phyloP scores from a whole-genome alignment of 1,140 invertebrate genomes.

The Phocides pigmalion region DNA sequence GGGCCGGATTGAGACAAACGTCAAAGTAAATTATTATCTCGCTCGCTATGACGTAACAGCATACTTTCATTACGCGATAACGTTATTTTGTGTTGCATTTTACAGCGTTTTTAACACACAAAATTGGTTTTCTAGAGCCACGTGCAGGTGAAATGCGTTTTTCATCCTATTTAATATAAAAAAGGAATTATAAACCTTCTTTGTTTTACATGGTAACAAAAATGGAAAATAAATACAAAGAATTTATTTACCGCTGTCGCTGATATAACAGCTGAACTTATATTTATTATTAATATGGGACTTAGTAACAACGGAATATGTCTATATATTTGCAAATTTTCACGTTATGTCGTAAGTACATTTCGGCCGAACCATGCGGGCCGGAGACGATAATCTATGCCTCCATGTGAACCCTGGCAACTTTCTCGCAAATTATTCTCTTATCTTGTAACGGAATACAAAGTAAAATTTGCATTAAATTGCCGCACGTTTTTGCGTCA shows the following conservation, averaged over 20 bases:
- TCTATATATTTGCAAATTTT: constrained; percentile 22
- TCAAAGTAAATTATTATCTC: constrained; percentile 42
- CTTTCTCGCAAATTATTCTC: constrained; percentile 70
- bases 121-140: constrained; percentile 15
- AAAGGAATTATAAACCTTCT: neutral
- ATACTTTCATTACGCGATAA: constrained; percentile 31
- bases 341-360: constrained; percentile 46
- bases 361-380: constrained; percentile 52
- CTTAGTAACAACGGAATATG: constrained; percentile 22
- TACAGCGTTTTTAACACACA: constrained; percentile 23
- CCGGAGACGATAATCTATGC: constrained; percentile 59
- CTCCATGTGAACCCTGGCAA: constrained; percentile 46
- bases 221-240: neutral
- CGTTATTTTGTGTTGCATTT: constrained; percentile 32
- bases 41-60: constrained; percentile 31
- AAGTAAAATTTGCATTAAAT: constrained; percentile 30
- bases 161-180: constrained; percentile 4
- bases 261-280: neutral
- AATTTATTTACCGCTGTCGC: neutral
- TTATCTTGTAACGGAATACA: constrained; percentile 60
- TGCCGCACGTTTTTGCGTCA: constrained; percentile 16
- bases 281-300: too few species aligned
- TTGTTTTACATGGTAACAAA: neutral
- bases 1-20: constrained; percentile 58
- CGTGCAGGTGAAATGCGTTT: constrained; percentile 10